A percentile compares a stretch with the other conserved stretches of the same genome.
These are phyloP conservation scores for Mercenaria mercenaria DNA, from an alignment of 1,140 invertebrate genomes.

Conservation along the genomic window DNA sequence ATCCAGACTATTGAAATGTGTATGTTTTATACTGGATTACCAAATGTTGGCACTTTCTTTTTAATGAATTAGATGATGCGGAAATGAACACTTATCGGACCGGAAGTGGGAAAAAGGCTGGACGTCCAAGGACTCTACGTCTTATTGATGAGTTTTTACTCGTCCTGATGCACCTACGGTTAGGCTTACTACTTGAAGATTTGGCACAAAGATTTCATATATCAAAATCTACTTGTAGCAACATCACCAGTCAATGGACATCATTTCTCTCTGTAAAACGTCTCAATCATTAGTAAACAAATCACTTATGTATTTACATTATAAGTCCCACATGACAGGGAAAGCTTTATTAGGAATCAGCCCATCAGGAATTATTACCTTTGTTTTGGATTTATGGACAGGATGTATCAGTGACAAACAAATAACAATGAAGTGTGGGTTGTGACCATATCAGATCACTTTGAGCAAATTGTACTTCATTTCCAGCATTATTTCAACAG, in stretches of 20 bases:
- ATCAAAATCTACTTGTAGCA: constrained; percentile 6
- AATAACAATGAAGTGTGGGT: constrained; percentile 26
- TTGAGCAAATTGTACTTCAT: too few species aligned
- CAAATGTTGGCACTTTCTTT: neutral
- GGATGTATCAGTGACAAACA: constrained; percentile 54
- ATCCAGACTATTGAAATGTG: too few species aligned
- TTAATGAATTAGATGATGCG: constrained; percentile 1
- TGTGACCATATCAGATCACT: too few species aligned
- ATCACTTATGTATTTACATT: constrained; percentile 36
- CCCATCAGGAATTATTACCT: constrained; percentile 43
- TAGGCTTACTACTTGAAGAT: constrained; percentile 33
- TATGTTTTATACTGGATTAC: neutral
- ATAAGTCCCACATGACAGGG: constrained; percentile 52
- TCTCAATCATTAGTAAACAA: constrained; percentile 5
- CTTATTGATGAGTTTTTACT: constrained; percentile 52
- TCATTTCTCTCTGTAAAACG: neutral
- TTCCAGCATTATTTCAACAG: too few species aligned
- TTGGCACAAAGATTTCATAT: constrained; percentile 37
- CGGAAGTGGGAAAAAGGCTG: too few species aligned
- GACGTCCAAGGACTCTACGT: neutral
- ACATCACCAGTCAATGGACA: neutral
- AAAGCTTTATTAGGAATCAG: constrained; percentile 50
- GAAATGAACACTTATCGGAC: neutral
- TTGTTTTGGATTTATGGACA: constrained; percentile 50
- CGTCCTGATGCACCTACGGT: constrained; percentile 3